These are phyloP conservation scores for Labia minor DNA, from an alignment of 2,888 invertebrate genomes.

Conservation along the genomic window DNA sequence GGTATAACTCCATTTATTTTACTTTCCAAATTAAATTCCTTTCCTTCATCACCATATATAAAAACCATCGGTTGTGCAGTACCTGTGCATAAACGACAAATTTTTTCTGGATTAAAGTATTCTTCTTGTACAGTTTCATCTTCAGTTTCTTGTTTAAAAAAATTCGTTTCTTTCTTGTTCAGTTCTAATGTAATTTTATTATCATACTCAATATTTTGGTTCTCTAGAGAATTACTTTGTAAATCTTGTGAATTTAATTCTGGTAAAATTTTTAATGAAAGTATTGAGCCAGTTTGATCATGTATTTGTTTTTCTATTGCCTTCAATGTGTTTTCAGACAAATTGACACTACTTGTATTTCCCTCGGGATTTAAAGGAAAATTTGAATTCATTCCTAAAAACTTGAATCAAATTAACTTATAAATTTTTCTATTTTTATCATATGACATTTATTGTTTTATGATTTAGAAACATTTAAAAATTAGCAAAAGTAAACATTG, in stretches of 20 bases:
- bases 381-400: no score
- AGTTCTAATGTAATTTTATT: no score
- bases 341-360: no score
- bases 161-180: no score
- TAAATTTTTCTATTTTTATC: no score
- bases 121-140: not conserved
- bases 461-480: no score
- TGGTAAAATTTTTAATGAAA: not conserved
- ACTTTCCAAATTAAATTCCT: constrained; percentile 21
- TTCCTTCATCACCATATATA: constrained; percentile 23
- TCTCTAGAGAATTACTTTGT: no score
- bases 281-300: not conserved
- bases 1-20: constrained; percentile 25
- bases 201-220: not conserved
- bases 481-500: no score
- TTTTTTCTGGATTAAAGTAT: constrained; percentile 17
- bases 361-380: no score
- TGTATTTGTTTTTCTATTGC: not conserved
- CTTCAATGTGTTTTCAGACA: not conserved
- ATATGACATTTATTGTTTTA: no score
- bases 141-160: no score
- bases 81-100: constrained; percentile 25
- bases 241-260: not conserved
- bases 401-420: no score
- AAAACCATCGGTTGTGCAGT: constrained; percentile 21